phyloP scores from a whole-genome alignment of 2,888 invertebrate species.

The Sphinx pinastri region DNA sequence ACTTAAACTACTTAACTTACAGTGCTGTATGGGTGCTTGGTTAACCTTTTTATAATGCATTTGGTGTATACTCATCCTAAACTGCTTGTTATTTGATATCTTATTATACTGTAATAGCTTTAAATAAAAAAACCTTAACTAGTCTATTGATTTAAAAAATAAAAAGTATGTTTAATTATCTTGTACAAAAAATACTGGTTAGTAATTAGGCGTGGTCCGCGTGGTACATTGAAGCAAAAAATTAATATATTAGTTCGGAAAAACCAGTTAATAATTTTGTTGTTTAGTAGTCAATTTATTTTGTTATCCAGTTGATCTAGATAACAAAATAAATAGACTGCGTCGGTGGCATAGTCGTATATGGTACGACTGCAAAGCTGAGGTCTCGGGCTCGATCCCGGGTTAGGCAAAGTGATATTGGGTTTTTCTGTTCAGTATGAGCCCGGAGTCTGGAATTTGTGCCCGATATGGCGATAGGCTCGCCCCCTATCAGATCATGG shows the following conservation, averaged over 20 bases:
- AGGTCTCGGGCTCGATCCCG: too few relatives aligned
- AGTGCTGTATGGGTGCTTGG: too few relatives aligned
- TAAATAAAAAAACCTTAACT: background rate
- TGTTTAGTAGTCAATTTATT: background rate
- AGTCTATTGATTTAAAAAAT: slow-evolving; percentile 9
- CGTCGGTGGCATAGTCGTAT: too few relatives aligned
- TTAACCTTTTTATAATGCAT: background rate
- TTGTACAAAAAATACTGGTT: background rate
- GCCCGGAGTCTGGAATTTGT: too few relatives aligned
- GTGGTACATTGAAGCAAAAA: background rate
- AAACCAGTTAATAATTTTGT: background rate
- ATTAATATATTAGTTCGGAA: background rate
- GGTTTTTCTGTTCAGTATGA: too few relatives aligned
- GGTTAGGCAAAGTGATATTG: too few relatives aligned
- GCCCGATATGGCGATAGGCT: too few relatives aligned
- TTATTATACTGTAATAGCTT: slow-evolving; percentile 1
- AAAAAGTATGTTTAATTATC: background rate
- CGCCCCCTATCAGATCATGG: too few relatives aligned
- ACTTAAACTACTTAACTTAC: too few relatives aligned
- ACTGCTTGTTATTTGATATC: background rate
- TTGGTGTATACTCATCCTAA: background rate
- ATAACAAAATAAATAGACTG: too few relatives aligned
- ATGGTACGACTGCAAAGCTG: too few relatives aligned
- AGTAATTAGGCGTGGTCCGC: background rate
- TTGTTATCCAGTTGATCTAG: too few relatives aligned